Percentiles rank a stretch among this genome's conserved stretches.
These are phyloP conservation scores for Apostichopus parvimensis DNA, from an alignment of 35 echinoderm and acorn worm genomes.

Conservation along the genomic window DNA sequence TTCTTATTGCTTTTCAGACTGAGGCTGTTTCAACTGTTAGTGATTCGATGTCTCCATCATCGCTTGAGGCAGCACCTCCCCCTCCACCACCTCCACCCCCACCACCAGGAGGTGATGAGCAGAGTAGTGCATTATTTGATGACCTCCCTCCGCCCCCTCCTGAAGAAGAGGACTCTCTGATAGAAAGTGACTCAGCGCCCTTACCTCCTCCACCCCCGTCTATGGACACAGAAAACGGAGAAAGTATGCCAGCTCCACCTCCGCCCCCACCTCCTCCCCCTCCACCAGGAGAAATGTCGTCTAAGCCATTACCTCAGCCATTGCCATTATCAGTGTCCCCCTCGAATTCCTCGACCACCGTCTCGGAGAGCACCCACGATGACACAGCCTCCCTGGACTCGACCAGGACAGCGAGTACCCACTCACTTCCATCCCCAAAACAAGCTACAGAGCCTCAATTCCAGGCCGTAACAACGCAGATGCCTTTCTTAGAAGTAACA, in stretches of 20 bases:
- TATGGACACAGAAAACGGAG: neutral
- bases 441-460: slow-evolving; percentile 2
- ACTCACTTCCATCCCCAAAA: slow-evolving; percentile 34
- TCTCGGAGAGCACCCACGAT: slow-evolving; percentile 29
- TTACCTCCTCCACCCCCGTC: slow-evolving; percentile 62
- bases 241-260: slow-evolving; percentile 15
- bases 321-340: slow-evolving; percentile 28
- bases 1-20: neutral
- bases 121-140: neutral
- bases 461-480: neutral
- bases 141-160: slow-evolving; percentile 68
- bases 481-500: slow-evolving; percentile 21
- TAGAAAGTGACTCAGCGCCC: slow-evolving; percentile 35
- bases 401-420: slow-evolving; percentile 41
- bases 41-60: neutral
- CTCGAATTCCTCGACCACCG: slow-evolving; percentile 41
- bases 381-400: slow-evolving; percentile 32
- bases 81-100: slow-evolving; percentile 58
- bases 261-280: slow-evolving; percentile 23
- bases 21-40: slow-evolving; percentile 20
- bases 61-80: neutral
- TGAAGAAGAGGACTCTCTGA: neutral
- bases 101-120: neutral
- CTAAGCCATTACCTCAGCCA: slow-evolving; percentile 3
- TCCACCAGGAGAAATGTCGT: neutral